These are phyloP conservation scores for Trogon melanurus DNA, from an alignment of 2,113 vertebrate species.

Conservation along the genomic window DNA sequence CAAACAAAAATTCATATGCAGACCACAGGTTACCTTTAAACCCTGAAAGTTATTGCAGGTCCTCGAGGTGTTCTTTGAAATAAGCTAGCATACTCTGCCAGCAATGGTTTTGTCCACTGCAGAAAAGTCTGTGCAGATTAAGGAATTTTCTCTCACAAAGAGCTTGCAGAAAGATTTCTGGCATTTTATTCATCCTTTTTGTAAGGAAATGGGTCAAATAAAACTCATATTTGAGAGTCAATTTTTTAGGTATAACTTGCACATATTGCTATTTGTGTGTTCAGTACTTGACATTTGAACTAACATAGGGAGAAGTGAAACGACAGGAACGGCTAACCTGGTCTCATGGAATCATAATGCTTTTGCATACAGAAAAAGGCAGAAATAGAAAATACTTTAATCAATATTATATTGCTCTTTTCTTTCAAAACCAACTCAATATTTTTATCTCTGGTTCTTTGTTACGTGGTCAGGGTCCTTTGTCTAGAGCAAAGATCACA, in stretches of 20 bases:
- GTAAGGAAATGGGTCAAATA: background rate
- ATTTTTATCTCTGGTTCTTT: background rate
- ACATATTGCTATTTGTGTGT: background rate
- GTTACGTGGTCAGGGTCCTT: background rate
- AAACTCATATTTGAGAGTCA: background rate
- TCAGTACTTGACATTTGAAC: background rate
- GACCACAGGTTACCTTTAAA: background rate
- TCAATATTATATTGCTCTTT: background rate
- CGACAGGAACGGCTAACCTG: background rate
- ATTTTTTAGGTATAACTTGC: background rate
- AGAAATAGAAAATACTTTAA: background rate
- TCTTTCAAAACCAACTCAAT: background rate
- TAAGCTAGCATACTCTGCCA: background rate
- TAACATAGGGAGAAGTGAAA: background rate
- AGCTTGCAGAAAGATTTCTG: background rate
- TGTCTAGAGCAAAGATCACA: slow-evolving; percentile 20
- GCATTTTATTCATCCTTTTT: background rate
- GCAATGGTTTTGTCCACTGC: background rate
- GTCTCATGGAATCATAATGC: background rate
- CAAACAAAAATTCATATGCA: background rate
- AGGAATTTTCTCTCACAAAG: background rate
- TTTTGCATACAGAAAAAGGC: background rate
- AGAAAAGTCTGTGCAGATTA: background rate
- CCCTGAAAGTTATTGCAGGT: background rate
- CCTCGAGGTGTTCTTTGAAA: background rate